Evolutionary conservation across 1,140 invertebrate genomes (phyloP).

Genomic region (Aphaenogaster rudis): DNA sequence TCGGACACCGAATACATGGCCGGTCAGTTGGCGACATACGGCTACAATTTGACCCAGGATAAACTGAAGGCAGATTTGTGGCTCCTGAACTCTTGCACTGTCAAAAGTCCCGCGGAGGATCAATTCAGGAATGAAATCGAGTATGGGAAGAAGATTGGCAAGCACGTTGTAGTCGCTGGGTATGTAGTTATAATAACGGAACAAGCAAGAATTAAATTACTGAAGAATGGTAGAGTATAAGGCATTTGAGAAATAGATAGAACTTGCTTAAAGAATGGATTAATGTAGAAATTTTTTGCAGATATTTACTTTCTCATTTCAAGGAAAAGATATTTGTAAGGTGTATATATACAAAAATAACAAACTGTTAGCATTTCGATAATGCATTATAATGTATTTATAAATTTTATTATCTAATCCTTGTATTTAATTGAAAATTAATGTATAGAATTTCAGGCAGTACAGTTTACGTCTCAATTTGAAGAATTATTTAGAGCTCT

Average conservation of each 20-base stretch:
- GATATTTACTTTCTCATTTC: no score
- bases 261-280: no score
- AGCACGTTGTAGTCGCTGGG: slow-evolving; percentile 97
- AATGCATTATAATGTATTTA: not conserved
- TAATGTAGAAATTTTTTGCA: no score
- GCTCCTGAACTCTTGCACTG: slow-evolving; percentile 99
- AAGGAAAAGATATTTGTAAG: no score
- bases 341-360: no score
- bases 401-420: not conserved
- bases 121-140: slow-evolving; percentile 98
- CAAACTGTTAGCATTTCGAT: not conserved
- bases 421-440: slow-evolving; percentile 3
- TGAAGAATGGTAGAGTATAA: no score
- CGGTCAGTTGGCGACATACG: slow-evolving; percentile 95
- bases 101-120: slow-evolving; percentile 98
- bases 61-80: slow-evolving; percentile 96
- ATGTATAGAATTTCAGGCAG: slow-evolving; percentile 29
- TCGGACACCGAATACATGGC: slow-evolving; percentile 99
- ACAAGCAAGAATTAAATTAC: not conserved
- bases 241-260: no score
- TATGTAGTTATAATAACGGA: slow-evolving; percentile 84
- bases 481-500: not conserved
- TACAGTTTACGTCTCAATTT: not conserved
- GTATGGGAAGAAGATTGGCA: slow-evolving; percentile 91
- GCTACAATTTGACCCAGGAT: slow-evolving; percentile 94